Percentiles rank a stretch among this genome's conserved stretches.
Evolutionary conservation across 2,113 vertebrate genomes (phyloP).

Genomic region (Shinisaurus crocodilurus): DNA sequence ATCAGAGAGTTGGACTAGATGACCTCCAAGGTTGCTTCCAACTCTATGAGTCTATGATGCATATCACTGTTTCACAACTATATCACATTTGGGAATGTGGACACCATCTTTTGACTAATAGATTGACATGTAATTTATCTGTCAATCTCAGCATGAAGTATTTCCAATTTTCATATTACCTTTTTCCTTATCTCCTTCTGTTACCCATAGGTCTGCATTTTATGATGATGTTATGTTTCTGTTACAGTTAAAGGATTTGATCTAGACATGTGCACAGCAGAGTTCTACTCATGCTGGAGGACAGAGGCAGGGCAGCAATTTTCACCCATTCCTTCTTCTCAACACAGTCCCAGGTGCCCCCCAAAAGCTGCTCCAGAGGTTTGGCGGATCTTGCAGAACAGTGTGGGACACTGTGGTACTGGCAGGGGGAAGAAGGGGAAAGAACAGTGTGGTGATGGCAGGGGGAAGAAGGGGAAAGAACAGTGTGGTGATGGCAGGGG

Average conservation of each 20-base stretch:
- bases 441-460: too few relatives aligned
- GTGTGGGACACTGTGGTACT: neutral
- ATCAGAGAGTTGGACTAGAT: neutral
- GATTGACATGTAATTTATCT: too few relatives aligned
- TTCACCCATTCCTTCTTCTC: neutral
- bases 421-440: too few relatives aligned
- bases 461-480: too few relatives aligned
- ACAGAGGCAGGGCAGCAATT: neutral
- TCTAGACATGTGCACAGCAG: neutral
- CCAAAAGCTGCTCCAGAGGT: too few relatives aligned
- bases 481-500: too few relatives aligned
- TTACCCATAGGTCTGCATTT: neutral
- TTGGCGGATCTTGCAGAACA: neutral
- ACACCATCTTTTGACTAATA: neutral
- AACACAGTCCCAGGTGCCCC: neutral
- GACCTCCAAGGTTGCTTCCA: too few relatives aligned
- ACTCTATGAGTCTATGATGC: neutral
- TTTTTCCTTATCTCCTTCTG: neutral
- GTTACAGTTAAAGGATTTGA: neutral
- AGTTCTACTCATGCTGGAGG: neutral
- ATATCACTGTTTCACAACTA: neutral
- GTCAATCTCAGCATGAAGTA: neutral
- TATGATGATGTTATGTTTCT: neutral
- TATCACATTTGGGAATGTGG: neutral
- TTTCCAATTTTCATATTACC: neutral